Evolutionary conservation across 2,797 vertebrate species (phyloP), one percentile per base, ranked within the genome.

Genomic region (Alfaro cultratus): DNA sequence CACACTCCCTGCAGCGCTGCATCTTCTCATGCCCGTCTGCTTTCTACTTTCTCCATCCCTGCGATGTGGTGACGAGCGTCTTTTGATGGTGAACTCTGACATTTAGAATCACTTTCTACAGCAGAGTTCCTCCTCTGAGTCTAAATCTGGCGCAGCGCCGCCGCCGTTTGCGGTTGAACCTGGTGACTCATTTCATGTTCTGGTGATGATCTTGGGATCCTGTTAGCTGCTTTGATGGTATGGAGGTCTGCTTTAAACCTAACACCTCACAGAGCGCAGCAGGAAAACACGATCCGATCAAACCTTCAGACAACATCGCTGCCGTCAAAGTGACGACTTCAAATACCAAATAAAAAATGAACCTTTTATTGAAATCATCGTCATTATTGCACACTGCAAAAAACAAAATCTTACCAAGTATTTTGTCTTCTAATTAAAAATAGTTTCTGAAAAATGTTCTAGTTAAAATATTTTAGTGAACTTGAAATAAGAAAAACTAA

Each of bases 11-110:
- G 86, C 88, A 90, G 89, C 90, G 77, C 80, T 90, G 87, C 88
- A 88, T 86, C 86, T 78, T 92, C 91, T 89, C 91, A 88, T 90
- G 86, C 88, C 83, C 93, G 86, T 91, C 91, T 92, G 83, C 90
- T 91, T 93, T 92, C 85, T 91, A 91, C 89, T 92, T 86, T 93
- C 91, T 93, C 88, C 91, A 91, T 93, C 93, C 91, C 91, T 93
- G 93, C 88, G 75, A 91, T 94, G 92, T 83, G 88, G 92, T 89
- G 73, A 85, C 72, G 0, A 85, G 74, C 82, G 46, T 72, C 87
- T 68, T 94, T 94, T 92, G 92, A 93, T 91, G 91, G 87, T 91
- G 87, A 94, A 93, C 91, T 92, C 86, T 95, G 93, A 95, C 94
- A 93, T 95, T 94, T 95, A 92, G 85, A 93, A 88, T 88, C 86